phyloP scores from a whole-genome alignment of 2,797 vertebrate genomes.

The Hapalemur alaotrensis region DNA sequence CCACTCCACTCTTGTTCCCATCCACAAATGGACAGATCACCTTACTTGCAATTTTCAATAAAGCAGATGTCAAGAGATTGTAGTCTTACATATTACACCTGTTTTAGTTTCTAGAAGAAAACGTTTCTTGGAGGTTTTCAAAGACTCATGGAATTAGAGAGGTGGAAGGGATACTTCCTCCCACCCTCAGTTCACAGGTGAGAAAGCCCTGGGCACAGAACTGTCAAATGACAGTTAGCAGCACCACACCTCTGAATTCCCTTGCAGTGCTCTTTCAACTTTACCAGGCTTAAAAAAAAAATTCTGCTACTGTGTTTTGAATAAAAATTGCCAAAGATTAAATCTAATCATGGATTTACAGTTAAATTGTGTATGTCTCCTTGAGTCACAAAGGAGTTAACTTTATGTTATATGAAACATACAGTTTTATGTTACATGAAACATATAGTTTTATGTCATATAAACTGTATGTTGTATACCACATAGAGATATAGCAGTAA shows the following conservation, averaged over 20 bases:
- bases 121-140: slow-evolving; percentile 19
- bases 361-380: slow-evolving; percentile 9
- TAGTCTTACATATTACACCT: slow-evolving; percentile 42
- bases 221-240: neutral
- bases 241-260: neutral
- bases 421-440: neutral
- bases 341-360: slow-evolving; percentile 6
- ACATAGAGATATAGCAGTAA: neutral
- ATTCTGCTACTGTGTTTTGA: neutral
- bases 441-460: neutral
- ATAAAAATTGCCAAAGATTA: slow-evolving; percentile 20
- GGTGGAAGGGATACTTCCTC: neutral
- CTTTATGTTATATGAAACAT: neutral
- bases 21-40: slow-evolving; percentile 62
- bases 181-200: neutral
- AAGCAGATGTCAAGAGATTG: slow-evolving; percentile 51
- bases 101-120: slow-evolving; percentile 43
- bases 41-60: slow-evolving; percentile 57
- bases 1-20: slow-evolving; percentile 26
- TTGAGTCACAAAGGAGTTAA: slow-evolving; percentile 34
- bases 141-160: neutral
- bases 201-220: neutral
- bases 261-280: neutral
- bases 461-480: slow-evolving; percentile 13
- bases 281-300: slow-evolving; percentile 1